Evolutionary conservation across 2,797 vertebrate species (phyloP).

Genomic region (Margarornis squamiger): DNA sequence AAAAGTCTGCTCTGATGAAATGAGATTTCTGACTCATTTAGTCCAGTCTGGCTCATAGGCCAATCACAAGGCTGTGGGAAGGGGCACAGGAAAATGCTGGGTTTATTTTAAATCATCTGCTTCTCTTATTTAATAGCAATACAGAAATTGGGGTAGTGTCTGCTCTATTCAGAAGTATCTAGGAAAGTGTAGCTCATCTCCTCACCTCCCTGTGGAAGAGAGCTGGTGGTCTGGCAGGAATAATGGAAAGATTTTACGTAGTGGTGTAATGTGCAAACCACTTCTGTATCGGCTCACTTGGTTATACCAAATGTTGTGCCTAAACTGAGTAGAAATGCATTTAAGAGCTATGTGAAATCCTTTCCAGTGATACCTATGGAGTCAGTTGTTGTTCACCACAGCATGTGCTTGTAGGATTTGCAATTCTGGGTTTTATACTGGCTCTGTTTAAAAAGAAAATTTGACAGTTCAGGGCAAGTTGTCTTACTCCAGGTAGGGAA

Average conservation of each 20-base stretch:
- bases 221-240: not conserved
- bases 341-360: not conserved
- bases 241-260: not conserved
- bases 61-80: not conserved
- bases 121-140: not conserved
- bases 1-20: not conserved
- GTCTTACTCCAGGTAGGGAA: not conserved
- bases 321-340: not conserved
- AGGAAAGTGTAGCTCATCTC: not conserved
- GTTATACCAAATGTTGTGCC: not conserved
- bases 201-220: not conserved
- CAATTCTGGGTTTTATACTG: not conserved
- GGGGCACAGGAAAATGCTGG: not conserved
- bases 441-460: not conserved
- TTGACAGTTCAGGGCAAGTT: not conserved
- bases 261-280: not conserved
- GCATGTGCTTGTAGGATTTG: not conserved
- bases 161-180: not conserved
- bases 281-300: not conserved
- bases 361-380: not conserved
- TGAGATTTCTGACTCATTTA: not conserved
- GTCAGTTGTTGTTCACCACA: not conserved
- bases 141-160: not conserved
- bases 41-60: not conserved
- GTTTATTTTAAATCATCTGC: not conserved